A percentile compares a stretch with the other conserved stretches of the same genome.
Conservation (phyloP, 2,888 invertebrate species). For the Tholera decimalis region DNA sequence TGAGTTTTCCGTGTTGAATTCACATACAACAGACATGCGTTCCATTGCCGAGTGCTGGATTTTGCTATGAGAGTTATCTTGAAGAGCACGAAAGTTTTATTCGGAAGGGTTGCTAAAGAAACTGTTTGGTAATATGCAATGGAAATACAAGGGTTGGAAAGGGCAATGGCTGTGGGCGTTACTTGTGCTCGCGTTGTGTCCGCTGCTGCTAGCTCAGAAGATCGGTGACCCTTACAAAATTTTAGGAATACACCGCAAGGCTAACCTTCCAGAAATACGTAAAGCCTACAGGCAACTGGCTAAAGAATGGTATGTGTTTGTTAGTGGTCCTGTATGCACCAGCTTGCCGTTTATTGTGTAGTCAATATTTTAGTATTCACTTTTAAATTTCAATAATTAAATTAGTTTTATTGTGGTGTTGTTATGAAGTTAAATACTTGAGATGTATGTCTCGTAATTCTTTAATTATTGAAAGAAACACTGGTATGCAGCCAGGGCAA, state of each 20-base stretch:
- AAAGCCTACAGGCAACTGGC: constrained; percentile 97
- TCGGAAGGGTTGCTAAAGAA: constrained; percentile 67
- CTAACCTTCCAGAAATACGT: constrained; percentile 96
- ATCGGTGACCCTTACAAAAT: constrained; percentile 96
- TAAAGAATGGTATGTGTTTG: constrained; percentile 95
- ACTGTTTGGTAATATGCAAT: constrained; percentile 85
- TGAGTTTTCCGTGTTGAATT: constrained; percentile 74
- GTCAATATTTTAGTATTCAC: neutral
- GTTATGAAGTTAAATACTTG: neutral
- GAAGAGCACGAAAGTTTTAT: constrained; percentile 72
- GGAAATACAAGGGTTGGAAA: constrained; percentile 83
- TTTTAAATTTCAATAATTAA: constrained; percentile 1
- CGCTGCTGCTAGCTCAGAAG: constrained; percentile 82
- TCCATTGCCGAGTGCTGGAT: constrained; percentile 65
- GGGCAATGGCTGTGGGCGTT: constrained; percentile 82
- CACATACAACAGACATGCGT: constrained; percentile 73
- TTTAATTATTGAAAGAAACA: neutral
- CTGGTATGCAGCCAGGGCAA: neutral
- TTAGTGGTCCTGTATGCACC: neutral
- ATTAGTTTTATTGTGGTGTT: constrained; percentile 18
- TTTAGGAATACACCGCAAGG: constrained; percentile 94
- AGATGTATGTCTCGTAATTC: neutral
- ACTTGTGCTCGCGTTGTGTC: constrained; percentile 73
- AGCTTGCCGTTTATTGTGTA: constrained; percentile 1
- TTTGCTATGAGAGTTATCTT: constrained; percentile 74